Evolutionary conservation across 1,140 invertebrate genomes (phyloP), one percentile per base, ranked within the genome.

Genomic region (Zeugodacus cucurbitae): DNA sequence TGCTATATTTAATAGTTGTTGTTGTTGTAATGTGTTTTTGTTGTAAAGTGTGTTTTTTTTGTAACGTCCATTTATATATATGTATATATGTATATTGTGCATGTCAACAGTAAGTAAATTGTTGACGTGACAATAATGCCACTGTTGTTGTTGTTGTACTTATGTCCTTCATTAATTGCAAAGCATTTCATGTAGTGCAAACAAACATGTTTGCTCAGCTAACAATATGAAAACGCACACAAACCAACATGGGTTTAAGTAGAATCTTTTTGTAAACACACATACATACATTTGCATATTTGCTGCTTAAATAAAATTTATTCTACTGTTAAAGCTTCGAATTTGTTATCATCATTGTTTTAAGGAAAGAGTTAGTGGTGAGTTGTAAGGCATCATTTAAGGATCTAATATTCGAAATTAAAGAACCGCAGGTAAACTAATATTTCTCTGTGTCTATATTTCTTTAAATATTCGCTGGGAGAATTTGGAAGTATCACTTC

Each of bases 81-180:
- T n/a, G n/a, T n/a, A n/a, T n/a, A 64, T 29, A 8, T 64, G 62
- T 64, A 29, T 74, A 34, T 74, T 74, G 20, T 37, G 8, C 29
- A 86, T 88, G 26, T 86, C 78, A 85, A 88, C 85, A 86, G 88
- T 82, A 88, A 87, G 87, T 70, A 82, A 90, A 90, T 89, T 90
- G 89, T 90, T 89, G 89, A 89, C 48, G 34, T 22, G 67, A 20
- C 29, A 29, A 57, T 90, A 88, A 88, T 70, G 88, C 22, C 67
- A 78, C 20, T 29, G 37, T 22, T 74, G 67, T 22, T 74, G 67
- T 22, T 74, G 67, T 14, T 44, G 10, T 17, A 54, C 14, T 54
- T 11, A 54, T 54, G 44, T 82, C 54, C 48, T 87, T 59, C 54
- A 44, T 87, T 87, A 87, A 67, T 87, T 87, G 87, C 48, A 67